phyloP scores from a whole-genome alignment of 53 echinoderm and acorn worm species.

The Paracentrotus lividus region DNA sequence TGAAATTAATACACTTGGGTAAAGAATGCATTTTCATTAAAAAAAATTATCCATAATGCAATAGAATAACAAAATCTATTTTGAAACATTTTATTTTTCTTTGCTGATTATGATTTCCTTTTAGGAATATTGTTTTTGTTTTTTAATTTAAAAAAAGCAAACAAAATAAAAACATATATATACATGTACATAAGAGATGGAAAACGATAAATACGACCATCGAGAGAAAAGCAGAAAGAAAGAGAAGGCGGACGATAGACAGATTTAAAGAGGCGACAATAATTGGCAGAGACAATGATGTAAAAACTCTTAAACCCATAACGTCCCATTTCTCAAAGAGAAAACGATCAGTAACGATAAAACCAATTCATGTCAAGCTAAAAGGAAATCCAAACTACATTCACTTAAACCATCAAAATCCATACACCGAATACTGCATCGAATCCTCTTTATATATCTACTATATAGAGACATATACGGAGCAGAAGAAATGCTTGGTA shows the following conservation, averaged over 20 bases:
- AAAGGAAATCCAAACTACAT: conserved; percentile 27
- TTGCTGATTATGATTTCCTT: no score
- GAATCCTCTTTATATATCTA: not conserved
- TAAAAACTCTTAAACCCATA: conserved; percentile 2
- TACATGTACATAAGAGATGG: no score
- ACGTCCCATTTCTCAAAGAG: conserved; percentile 23
- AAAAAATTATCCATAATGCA: no score
- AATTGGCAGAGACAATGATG: conserved; percentile 54
- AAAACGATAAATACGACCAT: not conserved
- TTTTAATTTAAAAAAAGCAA: no score
- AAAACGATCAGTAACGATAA: conserved; percentile 56
- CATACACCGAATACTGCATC: conserved; percentile 37
- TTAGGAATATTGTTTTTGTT: no score
- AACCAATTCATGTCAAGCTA: not conserved
- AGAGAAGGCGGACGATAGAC: not conserved
- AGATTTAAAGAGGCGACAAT: not conserved
- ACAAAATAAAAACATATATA: no score
- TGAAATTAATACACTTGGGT: no score
- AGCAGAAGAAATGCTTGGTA: not conserved
- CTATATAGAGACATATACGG: not conserved
- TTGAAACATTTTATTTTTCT: no score
- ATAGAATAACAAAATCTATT: no score
- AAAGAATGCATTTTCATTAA: no score
- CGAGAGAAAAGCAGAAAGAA: not conserved
- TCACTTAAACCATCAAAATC: conserved; percentile 69